A percentile compares a stretch with the other conserved stretches of the same genome.
Conservation (phyloP, 1,140 invertebrate genomes). For the Heliconius hermathena region DNA sequence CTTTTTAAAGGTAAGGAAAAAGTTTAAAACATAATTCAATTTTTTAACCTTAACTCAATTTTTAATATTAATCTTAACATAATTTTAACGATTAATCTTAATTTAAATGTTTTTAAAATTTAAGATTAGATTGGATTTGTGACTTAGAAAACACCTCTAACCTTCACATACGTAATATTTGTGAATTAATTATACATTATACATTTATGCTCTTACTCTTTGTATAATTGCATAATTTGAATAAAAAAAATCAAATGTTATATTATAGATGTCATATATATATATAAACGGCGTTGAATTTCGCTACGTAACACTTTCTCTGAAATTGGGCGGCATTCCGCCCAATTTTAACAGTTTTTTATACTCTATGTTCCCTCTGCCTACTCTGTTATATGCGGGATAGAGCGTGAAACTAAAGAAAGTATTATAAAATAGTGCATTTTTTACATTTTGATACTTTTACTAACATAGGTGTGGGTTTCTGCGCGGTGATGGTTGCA, state of each 20-base stretch:
- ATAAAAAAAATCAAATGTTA: too few relatives aligned
- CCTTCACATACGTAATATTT: too few relatives aligned
- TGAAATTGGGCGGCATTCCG: too few relatives aligned
- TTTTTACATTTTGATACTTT: not conserved
- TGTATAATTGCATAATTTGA: too few relatives aligned
- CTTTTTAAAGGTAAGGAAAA: constrained; percentile 90
- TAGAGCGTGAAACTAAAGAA: not conserved
- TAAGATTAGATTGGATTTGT: too few relatives aligned
- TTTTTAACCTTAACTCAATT: not conserved
- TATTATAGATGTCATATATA: not conserved
- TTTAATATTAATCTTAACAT: too few relatives aligned
- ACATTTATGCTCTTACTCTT: too few relatives aligned
- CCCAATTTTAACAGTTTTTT: not conserved
- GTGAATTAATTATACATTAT: too few relatives aligned
- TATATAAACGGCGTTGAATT: not conserved
- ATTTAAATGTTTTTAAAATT: too few relatives aligned
- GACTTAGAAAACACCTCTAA: too few relatives aligned
- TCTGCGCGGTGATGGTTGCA: constrained; percentile 94
- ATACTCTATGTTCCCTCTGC: not conserved
- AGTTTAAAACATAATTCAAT: not conserved
- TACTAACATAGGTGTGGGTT: constrained; percentile 88
- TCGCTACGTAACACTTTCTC: not conserved
- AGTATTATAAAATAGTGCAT: too few relatives aligned
- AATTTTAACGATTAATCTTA: too few relatives aligned
- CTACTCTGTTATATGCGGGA: not conserved